Conservation (phyloP, 2,888 invertebrate species). For the Carterocephalus palaemon region DNA sequence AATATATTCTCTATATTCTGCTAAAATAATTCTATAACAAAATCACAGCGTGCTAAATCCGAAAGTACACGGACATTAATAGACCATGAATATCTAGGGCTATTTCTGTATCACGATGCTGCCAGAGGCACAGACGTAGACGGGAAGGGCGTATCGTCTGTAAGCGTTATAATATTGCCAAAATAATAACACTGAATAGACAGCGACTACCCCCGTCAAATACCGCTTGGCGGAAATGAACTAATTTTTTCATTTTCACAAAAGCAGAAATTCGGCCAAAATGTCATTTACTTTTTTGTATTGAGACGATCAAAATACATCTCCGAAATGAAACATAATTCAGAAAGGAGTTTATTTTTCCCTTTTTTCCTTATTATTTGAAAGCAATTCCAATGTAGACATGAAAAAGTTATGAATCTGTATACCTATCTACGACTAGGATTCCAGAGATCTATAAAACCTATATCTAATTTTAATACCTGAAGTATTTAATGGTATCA, state of each 20-base stretch:
- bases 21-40: no score
- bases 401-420: no score
- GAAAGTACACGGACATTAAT: constrained; percentile 14
- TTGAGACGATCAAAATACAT: constrained; percentile 3
- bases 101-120: constrained; percentile 16
- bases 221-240: constrained; percentile 22
- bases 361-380: no score
- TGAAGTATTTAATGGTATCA: no score
- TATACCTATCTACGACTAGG: no score
- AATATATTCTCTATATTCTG: no score
- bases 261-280: constrained; percentile 16
- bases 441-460: no score
- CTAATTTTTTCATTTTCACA: constrained; percentile 22
- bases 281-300: constrained; percentile 14
- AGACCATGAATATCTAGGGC: constrained; percentile 16
- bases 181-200: constrained; percentile 55
- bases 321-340: no score
- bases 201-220: constrained; percentile 33
- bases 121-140: constrained; percentile 8
- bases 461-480: no score
- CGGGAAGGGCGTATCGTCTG: constrained; percentile 12
- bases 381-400: no score
- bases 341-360: no score
- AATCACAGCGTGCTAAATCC: constrained; percentile 3
- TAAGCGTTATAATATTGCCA: constrained; percentile 42